phyloP scores from a whole-genome alignment of 2,797 vertebrate species.

The Echiichthys vipera region DNA sequence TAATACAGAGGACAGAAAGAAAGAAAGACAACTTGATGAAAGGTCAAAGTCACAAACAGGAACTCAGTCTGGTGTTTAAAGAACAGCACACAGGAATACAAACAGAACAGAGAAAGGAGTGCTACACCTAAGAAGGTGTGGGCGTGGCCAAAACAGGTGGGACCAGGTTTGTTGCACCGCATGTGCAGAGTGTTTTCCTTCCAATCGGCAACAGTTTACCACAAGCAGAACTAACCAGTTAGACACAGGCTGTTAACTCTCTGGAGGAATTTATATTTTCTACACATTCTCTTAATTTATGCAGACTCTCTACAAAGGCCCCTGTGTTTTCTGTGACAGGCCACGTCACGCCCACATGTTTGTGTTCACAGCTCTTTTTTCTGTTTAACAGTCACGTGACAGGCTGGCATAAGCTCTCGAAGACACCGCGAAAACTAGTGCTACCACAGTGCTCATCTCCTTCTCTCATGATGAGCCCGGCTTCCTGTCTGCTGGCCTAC shows the following conservation, averaged over 20 bases:
- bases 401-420: neutral
- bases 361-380: neutral
- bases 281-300: constrained; percentile 14
- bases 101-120: neutral
- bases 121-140: constrained; percentile 13
- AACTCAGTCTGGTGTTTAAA: constrained; percentile 19
- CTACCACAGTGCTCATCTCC: neutral
- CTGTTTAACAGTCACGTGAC: constrained; percentile 7
- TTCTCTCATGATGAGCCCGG: neutral
- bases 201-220: neutral
- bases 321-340: constrained; percentile 30
- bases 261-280: constrained; percentile 3
- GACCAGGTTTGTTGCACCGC: constrained; percentile 45
- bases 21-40: neutral
- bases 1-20: neutral
- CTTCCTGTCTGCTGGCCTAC: neutral
- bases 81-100: constrained; percentile 3
- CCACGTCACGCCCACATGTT: constrained; percentile 6
- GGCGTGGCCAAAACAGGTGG: constrained; percentile 45
- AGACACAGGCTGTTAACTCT: constrained; percentile 6
- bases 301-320: constrained; percentile 14
- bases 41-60: constrained; percentile 44
- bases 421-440: neutral
- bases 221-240: constrained; percentile 21
- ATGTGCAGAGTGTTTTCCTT: neutral